A percentile compares a stretch with the other conserved stretches of the same genome.
Evolutionary conservation across 2,888 invertebrate species (phyloP).

Genomic region (Nemoura dubitans): DNA sequence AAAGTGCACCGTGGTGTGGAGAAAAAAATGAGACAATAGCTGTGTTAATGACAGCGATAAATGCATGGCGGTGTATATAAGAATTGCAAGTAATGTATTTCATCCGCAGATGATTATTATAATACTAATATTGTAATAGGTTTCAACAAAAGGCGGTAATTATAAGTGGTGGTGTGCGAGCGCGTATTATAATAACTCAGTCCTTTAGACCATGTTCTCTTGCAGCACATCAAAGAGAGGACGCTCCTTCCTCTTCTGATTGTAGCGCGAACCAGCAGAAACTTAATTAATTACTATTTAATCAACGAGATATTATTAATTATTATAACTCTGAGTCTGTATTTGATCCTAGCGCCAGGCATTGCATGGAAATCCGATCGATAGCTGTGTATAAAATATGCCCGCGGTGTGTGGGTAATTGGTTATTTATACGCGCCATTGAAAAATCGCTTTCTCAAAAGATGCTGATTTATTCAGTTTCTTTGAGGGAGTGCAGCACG

Average conservation of each 20-base stretch:
- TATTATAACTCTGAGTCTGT: neutral
- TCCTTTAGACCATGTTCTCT: neutral
- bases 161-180: neutral
- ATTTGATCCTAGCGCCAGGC: neutral
- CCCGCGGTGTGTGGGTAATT: neutral
- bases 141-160: neutral
- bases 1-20: neutral
- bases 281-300: slow-evolving; percentile 1
- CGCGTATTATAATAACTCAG: neutral
- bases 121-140: neutral
- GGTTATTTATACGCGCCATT: slow-evolving; percentile 3
- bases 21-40: neutral
- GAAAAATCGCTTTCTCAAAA: slow-evolving; percentile 7
- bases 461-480: slow-evolving; percentile 12
- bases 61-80: neutral
- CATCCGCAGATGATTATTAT: neutral
- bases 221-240: neutral
- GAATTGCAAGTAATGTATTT: slow-evolving; percentile 2
- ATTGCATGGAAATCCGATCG: neutral
- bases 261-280: neutral
- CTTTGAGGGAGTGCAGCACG: neutral
- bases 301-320: slow-evolving; percentile 2
- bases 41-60: neutral
- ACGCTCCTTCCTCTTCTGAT: neutral
- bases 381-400: neutral